Evolutionary conservation across 2,113 vertebrate genomes (phyloP), one percentile per base, ranked within the genome.

Genomic region (Oncorhynchus mykiss): DNA sequence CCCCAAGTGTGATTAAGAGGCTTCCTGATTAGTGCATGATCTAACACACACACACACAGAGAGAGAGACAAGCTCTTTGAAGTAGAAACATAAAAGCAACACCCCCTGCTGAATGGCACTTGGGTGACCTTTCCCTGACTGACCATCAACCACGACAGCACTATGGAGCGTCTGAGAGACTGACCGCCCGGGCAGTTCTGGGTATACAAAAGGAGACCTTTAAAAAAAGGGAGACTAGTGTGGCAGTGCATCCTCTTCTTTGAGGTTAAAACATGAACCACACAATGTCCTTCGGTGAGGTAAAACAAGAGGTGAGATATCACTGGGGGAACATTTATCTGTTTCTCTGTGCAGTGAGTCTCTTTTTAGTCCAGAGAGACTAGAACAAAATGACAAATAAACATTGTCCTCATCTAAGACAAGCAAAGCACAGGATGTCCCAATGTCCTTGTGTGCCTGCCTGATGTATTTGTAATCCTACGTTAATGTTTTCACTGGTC

Each of bases 61-160:
- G 24, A 25, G 24, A 25, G 24, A 25, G 24, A 27, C 71, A 29
- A 12, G 9, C 9, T 68, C 80, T 92, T 91, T 92, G 84, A 89
- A 89, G 83, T 82, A 79, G 82, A 85, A 88, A 91, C 80, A 92
- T 90, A 82, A 92, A 92, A 84, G 80, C 62, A 25, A 45, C 77
- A 77, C 73, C 81, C 77, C 76, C 79, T 80, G 79, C 74, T 78
- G 80, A 76, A 80, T 78, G 77, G 74, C 78, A 54, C 73, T 75
- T 74, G 74, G 8, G 3, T 90, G 88, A 92, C 92, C 91, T 92
- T 94, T 93, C 91, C 88, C 87, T 92, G 82, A 88, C 81, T 81
- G 86, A 82, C 82, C 51, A 54, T 18, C 14, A 54, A 54, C 51
- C 4, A 54, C 51, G 64, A n/a, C 78, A 69, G 67, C 82, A 80